phyloP scores from a whole-genome alignment of 2,888 invertebrate genomes.

The Cetonia aurata region DNA sequence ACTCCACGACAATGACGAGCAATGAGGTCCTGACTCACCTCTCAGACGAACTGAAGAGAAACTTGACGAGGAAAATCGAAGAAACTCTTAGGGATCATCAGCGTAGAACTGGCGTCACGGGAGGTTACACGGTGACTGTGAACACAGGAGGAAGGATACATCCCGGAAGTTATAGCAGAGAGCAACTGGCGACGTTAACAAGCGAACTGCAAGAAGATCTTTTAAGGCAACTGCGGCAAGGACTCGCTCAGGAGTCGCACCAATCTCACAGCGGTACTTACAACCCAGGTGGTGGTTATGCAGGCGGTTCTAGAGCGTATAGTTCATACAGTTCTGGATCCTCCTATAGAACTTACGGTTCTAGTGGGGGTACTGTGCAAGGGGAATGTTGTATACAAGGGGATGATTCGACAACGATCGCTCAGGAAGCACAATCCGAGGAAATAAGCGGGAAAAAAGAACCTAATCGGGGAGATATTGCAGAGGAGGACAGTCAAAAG shows the following conservation, averaged over 20 bases:
- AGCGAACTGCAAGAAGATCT: constrained; percentile 61
- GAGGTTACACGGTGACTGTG: constrained; percentile 52
- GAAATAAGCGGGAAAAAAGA: too few species aligned
- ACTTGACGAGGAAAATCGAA: constrained; percentile 60
- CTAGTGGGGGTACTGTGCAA: neutral
- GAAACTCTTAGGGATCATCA: constrained; percentile 53
- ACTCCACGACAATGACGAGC: constrained; percentile 51
- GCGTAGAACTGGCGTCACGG: constrained; percentile 51
- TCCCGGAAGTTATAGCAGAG: constrained; percentile 53
- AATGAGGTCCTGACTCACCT: constrained; percentile 57
- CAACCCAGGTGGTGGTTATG: constrained; percentile 1
- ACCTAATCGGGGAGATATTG: neutral
- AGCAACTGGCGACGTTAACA: constrained; percentile 58
- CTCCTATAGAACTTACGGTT: constrained; percentile 9
- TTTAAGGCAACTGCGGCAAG: constrained; percentile 61
- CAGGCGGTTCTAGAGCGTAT: constrained; percentile 10
- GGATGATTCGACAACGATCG: constrained; percentile 41
- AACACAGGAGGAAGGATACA: constrained; percentile 51
- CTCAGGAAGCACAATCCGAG: neutral
- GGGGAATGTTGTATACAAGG: constrained; percentile 48
- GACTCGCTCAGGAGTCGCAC: constrained; percentile 48
- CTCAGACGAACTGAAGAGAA: constrained; percentile 61
- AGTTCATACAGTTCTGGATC: constrained; percentile 31
- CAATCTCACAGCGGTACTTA: constrained; percentile 18
- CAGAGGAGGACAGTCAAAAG: constrained; percentile 1